These are phyloP conservation scores for Hydriomena furcata DNA, from an alignment of 2,888 invertebrate genomes.

Conservation along the genomic window DNA sequence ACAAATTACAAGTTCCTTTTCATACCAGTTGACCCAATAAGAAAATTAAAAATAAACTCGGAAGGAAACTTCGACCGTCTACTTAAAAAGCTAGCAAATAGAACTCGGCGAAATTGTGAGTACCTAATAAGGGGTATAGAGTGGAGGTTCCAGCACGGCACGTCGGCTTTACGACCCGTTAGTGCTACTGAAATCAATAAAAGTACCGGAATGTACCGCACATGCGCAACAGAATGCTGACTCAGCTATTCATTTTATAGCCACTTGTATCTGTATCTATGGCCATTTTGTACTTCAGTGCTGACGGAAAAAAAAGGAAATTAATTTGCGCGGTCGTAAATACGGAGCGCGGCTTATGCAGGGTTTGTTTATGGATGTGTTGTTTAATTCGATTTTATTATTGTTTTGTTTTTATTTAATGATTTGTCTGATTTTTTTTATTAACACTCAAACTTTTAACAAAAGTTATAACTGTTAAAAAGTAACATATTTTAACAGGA, in stretches of 20 bases:
- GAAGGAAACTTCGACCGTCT: conserved; percentile 42
- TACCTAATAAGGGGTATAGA: conserved; percentile 79
- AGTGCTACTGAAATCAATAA: conserved; percentile 89
- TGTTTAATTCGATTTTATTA: no score
- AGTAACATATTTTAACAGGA: no score
- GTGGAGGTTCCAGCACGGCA: conserved; percentile 75
- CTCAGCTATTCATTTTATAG: conserved; percentile 82
- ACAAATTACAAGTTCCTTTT: neutral
- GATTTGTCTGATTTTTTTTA: no score
- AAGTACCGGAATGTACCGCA: conserved; percentile 84
- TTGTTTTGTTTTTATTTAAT: no score
- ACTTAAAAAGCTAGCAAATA: conserved; percentile 77
- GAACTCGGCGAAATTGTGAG: conserved; percentile 72
- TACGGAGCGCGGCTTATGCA: conserved; percentile 44
- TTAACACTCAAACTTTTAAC: no score
- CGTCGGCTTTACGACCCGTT: conserved; percentile 84
- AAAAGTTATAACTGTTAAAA: no score
- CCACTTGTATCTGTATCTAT: conserved; percentile 83
- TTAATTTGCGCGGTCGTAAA: conserved; percentile 65
- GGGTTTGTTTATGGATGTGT: conserved; percentile 56
- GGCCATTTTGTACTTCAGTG: conserved; percentile 76
- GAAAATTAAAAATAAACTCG: conserved; percentile 41
- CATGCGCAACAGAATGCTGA: conserved; percentile 80
- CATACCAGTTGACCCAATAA: conserved; percentile 29
- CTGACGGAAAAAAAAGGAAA: conserved; percentile 70